Base-by-base conservation (phyloP, 2,113 vertebrate species). In the Pedetes capensis region DNA sequence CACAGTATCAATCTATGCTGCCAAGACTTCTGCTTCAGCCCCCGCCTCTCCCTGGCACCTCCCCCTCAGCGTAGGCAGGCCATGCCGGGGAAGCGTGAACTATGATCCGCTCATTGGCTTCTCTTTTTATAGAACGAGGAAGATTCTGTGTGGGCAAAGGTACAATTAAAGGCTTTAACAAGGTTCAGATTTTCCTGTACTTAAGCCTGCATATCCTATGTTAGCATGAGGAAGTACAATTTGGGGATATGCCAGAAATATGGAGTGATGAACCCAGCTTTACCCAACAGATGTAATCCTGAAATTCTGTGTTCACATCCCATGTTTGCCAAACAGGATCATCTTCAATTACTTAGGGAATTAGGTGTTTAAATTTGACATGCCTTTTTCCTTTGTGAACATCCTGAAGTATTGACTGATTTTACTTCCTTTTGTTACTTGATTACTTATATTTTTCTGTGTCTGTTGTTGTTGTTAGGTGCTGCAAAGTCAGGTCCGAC, bases 21-120 rank as follows among this genome's bases (percentile, higher is more conserved):
- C 96, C 96, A 97, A 95, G 72, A 92, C n/a, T 87, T 94, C 63
- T 88, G 91, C 80, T 81, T 39, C 82, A 85, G 39, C 44, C 89
- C 75, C 76, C 76, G 7, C 51, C 84, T 61, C 78, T 83, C 92
- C 22, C 17, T 55, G 32, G 87, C 96, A 96, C 93, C 68, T 92
- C 92, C 94, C 91, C 72, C 68, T 74, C 78, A 74, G 87, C 4
- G 63, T 93, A 69, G 90, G 94, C 61, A 88, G 87, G 39, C 59
- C 63, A 17, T 29, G 13, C 25, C 4, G 20, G 81, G 61, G 87
- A 81, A 75, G 85, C n/a, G 11, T 78, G 72, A 82, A 74, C 71
- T 32, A 32, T 32, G 42, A 86, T 75, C 49, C 22, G 6, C 94
- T 95, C 94, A 37, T 34, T 25, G 2, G 8, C 49, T 95, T 96